phyloP scores from a whole-genome alignment of 2,888 invertebrate species.

The Dorcus parallelipipedus region DNA sequence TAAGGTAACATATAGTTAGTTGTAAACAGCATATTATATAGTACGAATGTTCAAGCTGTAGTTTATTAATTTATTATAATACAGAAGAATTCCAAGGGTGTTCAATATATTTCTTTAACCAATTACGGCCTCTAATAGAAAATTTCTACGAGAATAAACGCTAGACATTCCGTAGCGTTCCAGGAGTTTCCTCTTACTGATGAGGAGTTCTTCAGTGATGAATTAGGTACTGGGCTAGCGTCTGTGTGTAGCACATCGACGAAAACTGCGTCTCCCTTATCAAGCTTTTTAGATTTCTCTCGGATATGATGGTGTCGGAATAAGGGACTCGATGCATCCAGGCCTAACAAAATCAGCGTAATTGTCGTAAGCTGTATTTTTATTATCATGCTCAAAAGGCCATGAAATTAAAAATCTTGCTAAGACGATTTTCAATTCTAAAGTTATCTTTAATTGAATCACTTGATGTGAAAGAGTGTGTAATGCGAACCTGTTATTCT shows the following conservation, averaged over 20 bases:
- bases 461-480: too few relatives aligned
- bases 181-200: not conserved
- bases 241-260: slow-evolving; percentile 71
- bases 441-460: slow-evolving; percentile 11
- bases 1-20: too few relatives aligned
- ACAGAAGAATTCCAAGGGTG: too few relatives aligned
- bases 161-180: too few relatives aligned
- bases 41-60: too few relatives aligned
- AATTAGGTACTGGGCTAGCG: slow-evolving; percentile 49
- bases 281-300: slow-evolving; percentile 56
- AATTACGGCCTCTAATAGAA: too few relatives aligned
- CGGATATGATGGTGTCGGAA: slow-evolving; percentile 58
- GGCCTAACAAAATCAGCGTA: slow-evolving; percentile 53
- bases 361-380: too few relatives aligned
- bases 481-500: slow-evolving; percentile 53
- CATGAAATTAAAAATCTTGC: not conserved
- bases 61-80: too few relatives aligned
- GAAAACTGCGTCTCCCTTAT: slow-evolving; percentile 59
- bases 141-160: too few relatives aligned
- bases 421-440: not conserved
- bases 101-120: too few relatives aligned
- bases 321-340: slow-evolving; percentile 82
- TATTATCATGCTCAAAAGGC: too few relatives aligned
- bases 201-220: not conserved
- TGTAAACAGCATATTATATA: too few relatives aligned